Conservation (phyloP, 2,888 invertebrate genomes). For the Odontocerum albicorne region DNA sequence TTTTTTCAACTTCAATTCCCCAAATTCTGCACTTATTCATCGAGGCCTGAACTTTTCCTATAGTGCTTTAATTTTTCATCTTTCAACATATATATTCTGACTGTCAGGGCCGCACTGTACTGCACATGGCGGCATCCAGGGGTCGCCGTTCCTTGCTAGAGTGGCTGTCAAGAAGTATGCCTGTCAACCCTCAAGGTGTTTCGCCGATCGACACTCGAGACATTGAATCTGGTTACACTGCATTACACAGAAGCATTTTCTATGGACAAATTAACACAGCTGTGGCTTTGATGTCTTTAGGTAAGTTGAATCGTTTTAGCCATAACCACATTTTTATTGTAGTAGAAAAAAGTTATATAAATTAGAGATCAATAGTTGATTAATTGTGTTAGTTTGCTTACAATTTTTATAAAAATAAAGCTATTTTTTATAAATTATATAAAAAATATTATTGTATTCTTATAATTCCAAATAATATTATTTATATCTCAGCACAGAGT, state of each 20-base stretch:
- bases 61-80: not conserved
- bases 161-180: conserved; percentile 65
- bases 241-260: conserved; percentile 78
- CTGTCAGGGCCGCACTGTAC: conserved; percentile 68
- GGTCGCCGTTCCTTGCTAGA: conserved; percentile 68
- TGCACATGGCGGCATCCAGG: conserved; percentile 78
- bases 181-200: conserved; percentile 36
- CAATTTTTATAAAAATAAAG: no score
- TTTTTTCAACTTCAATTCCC: no score
- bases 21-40: not conserved
- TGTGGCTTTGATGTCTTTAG: conserved; percentile 67
- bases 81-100: not conserved
- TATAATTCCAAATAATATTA: no score
- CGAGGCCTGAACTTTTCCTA: not conserved
- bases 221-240: conserved; percentile 75
- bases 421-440: no score
- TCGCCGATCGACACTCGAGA: conserved; percentile 68
- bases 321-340: no score
- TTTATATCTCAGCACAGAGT: no score
- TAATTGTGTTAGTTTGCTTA: no score
- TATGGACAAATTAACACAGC: conserved; percentile 80
- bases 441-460: no score
- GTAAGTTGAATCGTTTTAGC: no score
- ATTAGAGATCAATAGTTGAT: no score
- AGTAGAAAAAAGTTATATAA: no score